These are phyloP conservation scores for Seladonia tumulorum DNA, from an alignment of 2,888 invertebrate species.

Conservation along the genomic window DNA sequence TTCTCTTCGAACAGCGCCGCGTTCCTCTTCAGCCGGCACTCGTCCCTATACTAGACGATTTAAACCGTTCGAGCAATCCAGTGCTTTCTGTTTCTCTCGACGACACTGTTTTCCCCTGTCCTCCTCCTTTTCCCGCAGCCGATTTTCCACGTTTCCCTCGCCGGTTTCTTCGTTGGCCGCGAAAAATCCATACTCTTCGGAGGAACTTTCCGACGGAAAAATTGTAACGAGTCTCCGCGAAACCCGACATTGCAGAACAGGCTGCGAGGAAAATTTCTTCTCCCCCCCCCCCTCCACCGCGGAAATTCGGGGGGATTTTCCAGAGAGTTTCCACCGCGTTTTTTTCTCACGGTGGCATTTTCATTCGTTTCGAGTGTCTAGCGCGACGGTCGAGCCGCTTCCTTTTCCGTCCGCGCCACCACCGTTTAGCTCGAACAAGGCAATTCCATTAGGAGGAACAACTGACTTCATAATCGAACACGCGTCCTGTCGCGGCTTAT, in stretches of 20 bases:
- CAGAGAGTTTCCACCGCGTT: neutral
- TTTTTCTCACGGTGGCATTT: neutral
- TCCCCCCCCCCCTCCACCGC: neutral
- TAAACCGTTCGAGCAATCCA: constrained; percentile 59
- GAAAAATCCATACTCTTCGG: constrained; percentile 37
- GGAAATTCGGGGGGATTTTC: neutral
- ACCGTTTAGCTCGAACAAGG: constrained; percentile 4
- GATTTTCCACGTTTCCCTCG: neutral
- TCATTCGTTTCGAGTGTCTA: neutral
- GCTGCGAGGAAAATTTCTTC: neutral
- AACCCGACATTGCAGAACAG: neutral
- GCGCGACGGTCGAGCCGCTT: neutral
- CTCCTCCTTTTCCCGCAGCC: constrained; percentile 23
- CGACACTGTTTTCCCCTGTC: constrained; percentile 36
- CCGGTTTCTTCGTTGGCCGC: constrained; percentile 5
- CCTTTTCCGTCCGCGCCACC: neutral
- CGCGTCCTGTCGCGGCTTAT: constrained; percentile 7
- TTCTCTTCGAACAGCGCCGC: constrained; percentile 46
- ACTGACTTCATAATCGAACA: constrained; percentile 8
- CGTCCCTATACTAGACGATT: constrained; percentile 58
- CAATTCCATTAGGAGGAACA: constrained; percentile 8
- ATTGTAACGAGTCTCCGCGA: constrained; percentile 43
- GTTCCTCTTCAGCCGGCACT: constrained; percentile 45
- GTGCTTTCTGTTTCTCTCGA: constrained; percentile 43
- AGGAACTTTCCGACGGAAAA: constrained; percentile 55